Percentiles rank a stretch among this genome's conserved stretches.
Evolutionary conservation across 2,888 invertebrate species (phyloP).

Genomic region (Macrosiphum euphorbiae): DNA sequence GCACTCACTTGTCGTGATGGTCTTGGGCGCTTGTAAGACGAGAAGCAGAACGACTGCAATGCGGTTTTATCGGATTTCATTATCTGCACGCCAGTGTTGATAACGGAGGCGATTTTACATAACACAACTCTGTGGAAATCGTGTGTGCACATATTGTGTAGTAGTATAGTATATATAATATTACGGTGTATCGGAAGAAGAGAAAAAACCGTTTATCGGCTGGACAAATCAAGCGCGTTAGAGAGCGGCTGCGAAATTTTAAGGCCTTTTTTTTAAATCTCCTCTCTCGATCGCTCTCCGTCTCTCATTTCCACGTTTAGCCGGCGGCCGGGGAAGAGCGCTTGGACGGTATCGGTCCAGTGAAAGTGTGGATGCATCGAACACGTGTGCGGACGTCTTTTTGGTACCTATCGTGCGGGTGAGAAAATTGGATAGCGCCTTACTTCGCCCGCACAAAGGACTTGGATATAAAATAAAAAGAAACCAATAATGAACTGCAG

Average conservation of each 20-base stretch:
- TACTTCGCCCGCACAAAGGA: neutral
- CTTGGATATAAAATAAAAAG: neutral
- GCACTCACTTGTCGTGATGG: neutral
- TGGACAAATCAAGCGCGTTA: slow-evolving; percentile 24
- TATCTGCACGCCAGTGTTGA: neutral
- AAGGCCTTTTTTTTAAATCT: slow-evolving; percentile 20
- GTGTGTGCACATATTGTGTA: neutral
- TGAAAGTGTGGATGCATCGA: slow-evolving; percentile 36
- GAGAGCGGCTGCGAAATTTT: slow-evolving; percentile 34
- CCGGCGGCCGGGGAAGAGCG: slow-evolving; percentile 35
- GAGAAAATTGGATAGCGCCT: neutral
- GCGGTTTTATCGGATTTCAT: slow-evolving; percentile 19
- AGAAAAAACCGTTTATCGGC: slow-evolving; percentile 37
- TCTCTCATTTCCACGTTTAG: slow-evolving; percentile 19
- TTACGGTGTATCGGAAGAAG: slow-evolving; percentile 1
- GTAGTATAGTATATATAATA: neutral
- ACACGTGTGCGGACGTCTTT: neutral
- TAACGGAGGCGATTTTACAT: slow-evolving; percentile 15
- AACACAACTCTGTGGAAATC: slow-evolving; percentile 24
- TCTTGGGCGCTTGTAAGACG: slow-evolving; percentile 19
- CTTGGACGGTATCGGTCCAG: neutral
- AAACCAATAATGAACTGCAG: neutral
- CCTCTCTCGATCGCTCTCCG: neutral
- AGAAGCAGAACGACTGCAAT: neutral
- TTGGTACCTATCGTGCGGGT: neutral